phyloP scores from a whole-genome alignment of 2,888 invertebrate genomes.

The Drosophila pseudotakahashii region DNA sequence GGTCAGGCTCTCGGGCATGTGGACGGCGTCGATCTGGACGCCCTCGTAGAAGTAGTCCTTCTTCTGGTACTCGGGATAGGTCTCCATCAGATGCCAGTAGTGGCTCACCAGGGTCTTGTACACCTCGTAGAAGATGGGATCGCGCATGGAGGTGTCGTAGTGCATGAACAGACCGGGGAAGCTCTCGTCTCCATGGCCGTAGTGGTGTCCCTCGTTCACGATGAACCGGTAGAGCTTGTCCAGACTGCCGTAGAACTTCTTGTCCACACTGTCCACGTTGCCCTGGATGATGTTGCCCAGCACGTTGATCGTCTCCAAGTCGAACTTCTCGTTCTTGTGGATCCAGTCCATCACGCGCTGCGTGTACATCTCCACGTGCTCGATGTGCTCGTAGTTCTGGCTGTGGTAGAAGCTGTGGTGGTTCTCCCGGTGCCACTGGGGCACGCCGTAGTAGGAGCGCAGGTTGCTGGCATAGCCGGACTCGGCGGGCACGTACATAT shows the following conservation, averaged over 20 bases:
- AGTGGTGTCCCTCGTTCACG: constrained; percentile 84
- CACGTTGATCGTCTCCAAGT: constrained; percentile 82
- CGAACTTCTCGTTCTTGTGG: constrained; percentile 67
- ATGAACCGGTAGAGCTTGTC: constrained; percentile 85
- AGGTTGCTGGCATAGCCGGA: constrained; percentile 88
- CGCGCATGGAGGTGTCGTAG: constrained; percentile 88
- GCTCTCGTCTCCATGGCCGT: constrained; percentile 72
- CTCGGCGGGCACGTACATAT: constrained; percentile 86
- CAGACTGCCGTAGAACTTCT: constrained; percentile 86
- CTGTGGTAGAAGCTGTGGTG: constrained; percentile 85
- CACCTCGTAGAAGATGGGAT: constrained; percentile 90
- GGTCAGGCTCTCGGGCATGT: constrained; percentile 87
- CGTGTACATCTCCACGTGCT: constrained; percentile 85
- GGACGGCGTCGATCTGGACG: constrained; percentile 87
- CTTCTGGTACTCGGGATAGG: constrained; percentile 87
- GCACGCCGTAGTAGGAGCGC: constrained; percentile 87
- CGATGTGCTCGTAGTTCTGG: constrained; percentile 74
- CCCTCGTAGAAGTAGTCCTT: constrained; percentile 88
- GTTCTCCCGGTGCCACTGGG: constrained; percentile 88
- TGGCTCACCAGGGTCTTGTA: constrained; percentile 87
- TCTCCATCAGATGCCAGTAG: constrained; percentile 87
- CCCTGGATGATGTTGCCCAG: constrained; percentile 87
- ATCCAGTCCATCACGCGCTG: constrained; percentile 87
- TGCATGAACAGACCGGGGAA: constrained; percentile 86
- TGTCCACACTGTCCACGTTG: constrained; percentile 85